Base-by-base conservation (phyloP, 1,140 invertebrate genomes). In the Cherax destructor region DNA sequence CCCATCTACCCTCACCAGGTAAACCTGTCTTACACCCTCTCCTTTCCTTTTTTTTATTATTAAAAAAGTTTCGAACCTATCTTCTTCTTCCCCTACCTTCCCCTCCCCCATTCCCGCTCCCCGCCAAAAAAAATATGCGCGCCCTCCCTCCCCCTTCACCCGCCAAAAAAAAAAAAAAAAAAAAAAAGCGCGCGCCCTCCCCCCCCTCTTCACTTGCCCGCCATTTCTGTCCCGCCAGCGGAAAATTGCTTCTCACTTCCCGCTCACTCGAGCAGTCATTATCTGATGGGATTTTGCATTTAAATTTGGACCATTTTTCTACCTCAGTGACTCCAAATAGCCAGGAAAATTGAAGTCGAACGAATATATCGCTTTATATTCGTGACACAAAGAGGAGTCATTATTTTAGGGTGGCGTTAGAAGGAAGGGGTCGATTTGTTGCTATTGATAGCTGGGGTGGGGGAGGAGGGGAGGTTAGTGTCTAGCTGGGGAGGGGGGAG, bases 211-310 rank as follows among this genome's bases (percentile, higher is more conserved):
- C 47, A 61, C 88, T 84, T 79, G 83, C 85, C 78, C 86, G 85
- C 89, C 92, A 86, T 91, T 88, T 91, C 90, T 86, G 90, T 84
- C 78, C 86, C 90, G 88, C 92, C 90, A 92, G 84, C 90, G 92
- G 86, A 93, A 93, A 93, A 93, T 93, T 93, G 92, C 81, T 93
- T 93, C 92, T 93, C 92, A 93, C 92, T 93, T 91, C 89, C 86
- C 77, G 90, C 77, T 90, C 92, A 91, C 83, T 88, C 84, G 89
- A 91, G 90, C 92, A 88, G 92, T 91, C 91, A 93, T 93, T 93
- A 93, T 93, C 92, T 93, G 92, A 93, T 93, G 92, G 92, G 92
- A 93, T 93, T 93, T 93, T 93, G 92, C 92, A 93, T 93, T 93
- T 93, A 93, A 93, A 93, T 93, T 93, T 93, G 89, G 85, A 93